These are phyloP conservation scores for Cotesia congregata DNA, from an alignment of 2,888 invertebrate genomes.

Conservation along the genomic window DNA sequence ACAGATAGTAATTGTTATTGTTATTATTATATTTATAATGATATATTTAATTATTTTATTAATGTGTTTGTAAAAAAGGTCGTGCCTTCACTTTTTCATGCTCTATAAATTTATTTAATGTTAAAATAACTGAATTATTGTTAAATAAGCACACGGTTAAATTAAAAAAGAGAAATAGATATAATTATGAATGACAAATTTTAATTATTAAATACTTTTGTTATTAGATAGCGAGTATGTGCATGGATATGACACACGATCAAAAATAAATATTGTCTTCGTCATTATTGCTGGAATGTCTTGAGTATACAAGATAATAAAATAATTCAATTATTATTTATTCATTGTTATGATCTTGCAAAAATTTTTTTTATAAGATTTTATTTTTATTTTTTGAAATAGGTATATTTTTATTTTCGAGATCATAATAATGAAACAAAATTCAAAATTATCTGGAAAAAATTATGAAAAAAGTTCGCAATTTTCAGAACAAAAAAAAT, in stretches of 20 bases:
- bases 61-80: constrained; percentile 1
- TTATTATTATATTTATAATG: not conserved
- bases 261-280: constrained; percentile 17
- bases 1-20: too few species aligned
- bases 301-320: constrained; percentile 35
- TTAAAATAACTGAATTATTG: not conserved
- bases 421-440: too few species aligned
- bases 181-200: not conserved
- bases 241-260: constrained; percentile 10
- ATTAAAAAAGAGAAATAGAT: constrained; percentile 13
- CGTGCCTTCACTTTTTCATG: constrained; percentile 5
- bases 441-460: too few species aligned
- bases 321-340: constrained; percentile 24
- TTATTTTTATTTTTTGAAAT: not conserved
- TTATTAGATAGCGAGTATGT: constrained; percentile 30
- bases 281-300: constrained; percentile 39
- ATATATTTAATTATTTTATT: constrained; percentile 14
- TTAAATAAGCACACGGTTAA: constrained; percentile 4
- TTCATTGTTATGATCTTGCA: not conserved
- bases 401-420: too few species aligned
- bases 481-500: too few species aligned
- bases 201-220: constrained; percentile 29
- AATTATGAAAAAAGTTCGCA: too few species aligned
- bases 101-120: not conserved
- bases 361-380: not conserved